Evolutionary conservation across 2,888 invertebrate genomes (phyloP), one percentile per base, ranked within the genome.

Genomic region (Nymphalis polychloros): DNA sequence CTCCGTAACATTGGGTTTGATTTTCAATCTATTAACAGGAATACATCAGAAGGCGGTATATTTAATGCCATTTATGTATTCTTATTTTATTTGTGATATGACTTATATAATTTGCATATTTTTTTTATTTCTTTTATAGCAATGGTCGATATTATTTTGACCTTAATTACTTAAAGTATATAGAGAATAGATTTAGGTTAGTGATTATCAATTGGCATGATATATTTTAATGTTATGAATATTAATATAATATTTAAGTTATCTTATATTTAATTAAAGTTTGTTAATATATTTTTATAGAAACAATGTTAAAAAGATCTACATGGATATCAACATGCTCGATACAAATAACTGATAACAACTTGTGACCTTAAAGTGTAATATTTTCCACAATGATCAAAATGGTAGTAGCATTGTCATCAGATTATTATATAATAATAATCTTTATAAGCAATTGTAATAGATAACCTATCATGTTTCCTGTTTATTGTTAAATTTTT

Each of bases 301-400:
- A 63, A 49, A 16, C 13, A 49, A 27, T 31, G 23, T 50, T 50
- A 52, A 35, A 19, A 48, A 48, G 20, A 59, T 17, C 48, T 66
- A 50, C 68, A 68, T 31, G 23, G 50, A 68, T 65, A 49, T 49
- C 31, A 67, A 71, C 70, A 74, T 61, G 64, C 59, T 66, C 50
- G 62, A 27, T 46, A 52, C 49, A 59, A 64, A 69, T 72, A 76
- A 68, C 63, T 70, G 78, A 78, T 78, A 77, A 73, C 23, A 52
- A 55, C 70, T 71, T 77, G 76, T 72, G 74, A 76, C 75, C 67
- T 71, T 47, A 59, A 49, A 61, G n/a, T 35, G 35, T 64, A 46
- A 64, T 35, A 55, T 67, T 72, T 68, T 72, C 68, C 49, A 57
- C 47, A 19, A 52, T 65, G 47, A 63, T 31, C 59, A 61, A 64